phyloP scores from a whole-genome alignment of 2,888 invertebrate genomes.

The Monoplex corrugatus region DNA sequence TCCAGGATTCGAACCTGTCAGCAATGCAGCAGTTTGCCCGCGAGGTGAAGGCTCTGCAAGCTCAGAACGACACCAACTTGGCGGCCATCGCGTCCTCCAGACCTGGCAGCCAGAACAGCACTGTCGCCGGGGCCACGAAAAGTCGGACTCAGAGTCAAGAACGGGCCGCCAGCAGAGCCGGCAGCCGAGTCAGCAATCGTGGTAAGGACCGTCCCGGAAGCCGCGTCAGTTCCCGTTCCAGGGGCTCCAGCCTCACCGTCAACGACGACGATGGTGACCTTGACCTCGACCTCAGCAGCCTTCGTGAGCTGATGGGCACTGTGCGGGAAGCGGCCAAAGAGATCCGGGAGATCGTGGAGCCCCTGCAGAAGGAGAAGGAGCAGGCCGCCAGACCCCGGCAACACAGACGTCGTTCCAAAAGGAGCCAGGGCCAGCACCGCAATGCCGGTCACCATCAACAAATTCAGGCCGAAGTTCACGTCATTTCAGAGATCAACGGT shows the following conservation, averaged over 20 bases:
- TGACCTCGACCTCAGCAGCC: constrained; percentile 53
- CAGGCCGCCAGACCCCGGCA: not conserved
- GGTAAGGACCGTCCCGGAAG: constrained; percentile 34
- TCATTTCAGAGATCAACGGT: constrained; percentile 44
- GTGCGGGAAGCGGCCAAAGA: constrained; percentile 57
- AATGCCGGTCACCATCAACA: not conserved
- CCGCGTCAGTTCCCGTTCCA: not conserved
- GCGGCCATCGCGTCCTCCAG: constrained; percentile 31
- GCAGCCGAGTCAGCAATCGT: not conserved
- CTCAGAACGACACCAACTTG: constrained; percentile 36
- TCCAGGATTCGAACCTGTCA: constrained; percentile 37
- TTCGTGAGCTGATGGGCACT: constrained; percentile 56
- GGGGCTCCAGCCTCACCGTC: not conserved
- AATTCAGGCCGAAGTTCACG: constrained; percentile 40
- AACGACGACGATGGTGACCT: constrained; percentile 52
- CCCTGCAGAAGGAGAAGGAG: constrained; percentile 43
- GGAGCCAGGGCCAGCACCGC: not conserved
- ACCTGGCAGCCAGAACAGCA: not conserved
- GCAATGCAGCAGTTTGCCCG: constrained; percentile 41
- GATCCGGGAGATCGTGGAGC: constrained; percentile 58
- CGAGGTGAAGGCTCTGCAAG: constrained; percentile 23
- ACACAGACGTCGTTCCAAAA: not conserved
- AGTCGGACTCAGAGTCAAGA: constrained; percentile 5
- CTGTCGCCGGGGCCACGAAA: not conserved
- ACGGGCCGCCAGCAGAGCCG: not conserved